Evolutionary conservation across 2,113 vertebrate species (phyloP).

Genomic region (Gallinago paraguaiae): DNA sequence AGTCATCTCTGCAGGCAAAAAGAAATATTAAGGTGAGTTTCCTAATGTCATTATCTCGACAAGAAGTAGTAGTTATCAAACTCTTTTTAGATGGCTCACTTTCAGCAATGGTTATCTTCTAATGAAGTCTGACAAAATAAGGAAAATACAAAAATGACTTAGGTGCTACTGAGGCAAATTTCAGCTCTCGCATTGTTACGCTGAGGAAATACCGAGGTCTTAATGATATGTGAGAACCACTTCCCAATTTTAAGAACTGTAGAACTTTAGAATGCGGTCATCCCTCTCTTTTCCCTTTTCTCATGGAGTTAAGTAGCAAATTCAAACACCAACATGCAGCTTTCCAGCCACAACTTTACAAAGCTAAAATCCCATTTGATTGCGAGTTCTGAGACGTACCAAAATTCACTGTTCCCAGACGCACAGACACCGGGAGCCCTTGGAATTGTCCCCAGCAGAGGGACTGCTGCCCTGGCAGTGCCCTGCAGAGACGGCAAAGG

Average conservation of each 20-base stretch:
- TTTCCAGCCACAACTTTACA: not conserved
- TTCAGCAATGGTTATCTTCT: not conserved
- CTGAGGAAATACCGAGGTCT: not conserved
- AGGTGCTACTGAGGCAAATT: not conserved
- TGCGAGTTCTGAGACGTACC: not conserved
- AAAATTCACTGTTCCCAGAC: not conserved
- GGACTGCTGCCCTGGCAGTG: not conserved
- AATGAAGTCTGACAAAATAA: not conserved
- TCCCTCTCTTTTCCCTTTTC: not conserved
- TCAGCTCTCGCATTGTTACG: not conserved
- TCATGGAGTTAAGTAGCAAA: not conserved
- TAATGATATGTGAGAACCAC: not conserved
- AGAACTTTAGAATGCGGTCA: not conserved
- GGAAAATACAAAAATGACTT: not conserved
- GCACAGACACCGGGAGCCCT: rapidly evolving
- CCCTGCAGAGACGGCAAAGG: rapidly evolving
- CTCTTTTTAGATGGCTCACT: not conserved
- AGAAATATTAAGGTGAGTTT: not conserved
- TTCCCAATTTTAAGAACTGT: not conserved
- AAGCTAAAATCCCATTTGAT: not conserved
- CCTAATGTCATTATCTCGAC: not conserved
- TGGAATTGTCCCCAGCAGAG: not conserved
- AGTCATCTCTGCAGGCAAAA: constrained; percentile 84
- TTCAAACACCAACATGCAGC: not conserved
- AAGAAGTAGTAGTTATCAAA: not conserved